A percentile compares a stretch with the other conserved stretches of the same genome.
Conservation (phyloP, 2,888 invertebrate species). For the Lymantria monacha region DNA sequence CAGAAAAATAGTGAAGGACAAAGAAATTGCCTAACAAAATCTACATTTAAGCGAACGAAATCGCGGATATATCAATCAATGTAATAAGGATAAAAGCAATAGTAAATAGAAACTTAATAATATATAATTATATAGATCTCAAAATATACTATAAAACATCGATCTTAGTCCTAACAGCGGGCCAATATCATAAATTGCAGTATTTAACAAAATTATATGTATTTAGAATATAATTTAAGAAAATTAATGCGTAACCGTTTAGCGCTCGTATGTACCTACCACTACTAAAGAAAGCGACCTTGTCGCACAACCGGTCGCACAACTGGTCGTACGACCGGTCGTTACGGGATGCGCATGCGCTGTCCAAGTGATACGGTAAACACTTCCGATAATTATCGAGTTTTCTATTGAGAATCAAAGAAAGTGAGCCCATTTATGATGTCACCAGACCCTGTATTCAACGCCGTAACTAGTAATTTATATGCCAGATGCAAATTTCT, state of each 20-base stretch:
- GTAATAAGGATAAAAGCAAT: too few species aligned
- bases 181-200: background rate
- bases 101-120: too few species aligned
- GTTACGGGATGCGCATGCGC: conserved; percentile 14
- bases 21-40: too few species aligned
- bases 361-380: conserved; percentile 13
- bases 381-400: conserved; percentile 5
- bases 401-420: conserved; percentile 10
- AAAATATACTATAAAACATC: too few species aligned
- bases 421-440: conserved; percentile 4
- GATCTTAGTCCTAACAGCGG: too few species aligned
- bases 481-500: too few species aligned
- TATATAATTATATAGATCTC: too few species aligned
- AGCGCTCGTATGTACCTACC: conserved; percentile 19
- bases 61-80: too few species aligned
- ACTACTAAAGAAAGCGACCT: conserved; percentile 36
- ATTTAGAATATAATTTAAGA: conserved; percentile 4
- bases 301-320: conserved; percentile 26
- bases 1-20: too few species aligned
- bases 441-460: background rate
- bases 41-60: too few species aligned
- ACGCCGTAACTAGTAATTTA: too few species aligned
- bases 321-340: conserved; percentile 23
- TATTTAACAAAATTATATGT: conserved; percentile 12
- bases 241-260: conserved; percentile 26